phyloP scores from a whole-genome alignment of 2,888 invertebrate genomes.

The Harpalus rubripes region DNA sequence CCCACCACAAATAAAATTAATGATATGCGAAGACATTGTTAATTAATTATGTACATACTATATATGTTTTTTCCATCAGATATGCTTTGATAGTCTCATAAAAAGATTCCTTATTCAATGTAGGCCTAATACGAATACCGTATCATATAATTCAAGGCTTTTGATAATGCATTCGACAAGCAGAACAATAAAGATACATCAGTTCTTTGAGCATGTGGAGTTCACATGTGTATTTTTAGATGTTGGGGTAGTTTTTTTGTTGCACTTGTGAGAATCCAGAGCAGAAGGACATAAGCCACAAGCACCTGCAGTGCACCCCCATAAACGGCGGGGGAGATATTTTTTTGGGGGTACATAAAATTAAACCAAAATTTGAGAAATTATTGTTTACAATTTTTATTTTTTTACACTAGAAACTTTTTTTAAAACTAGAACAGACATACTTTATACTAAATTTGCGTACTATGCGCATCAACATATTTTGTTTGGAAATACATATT shows the following conservation, averaged over 20 bases:
- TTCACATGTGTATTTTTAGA: constrained; percentile 17
- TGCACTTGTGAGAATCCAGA: constrained; percentile 10
- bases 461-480: too few species aligned
- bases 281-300: constrained; percentile 17
- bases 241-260: constrained; percentile 11
- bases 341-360: background rate
- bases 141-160: background rate
- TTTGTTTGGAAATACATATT: too few species aligned
- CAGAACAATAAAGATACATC: background rate
- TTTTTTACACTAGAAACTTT: too few species aligned
- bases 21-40: constrained; percentile 14
- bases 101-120: background rate
- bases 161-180: background rate
- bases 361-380: background rate
- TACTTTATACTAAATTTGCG: too few species aligned
- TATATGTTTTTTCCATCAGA: constrained; percentile 20
- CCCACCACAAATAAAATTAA: constrained; percentile 4
- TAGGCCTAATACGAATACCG: background rate
- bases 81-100: background rate
- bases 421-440: too few species aligned
- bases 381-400: too few species aligned
- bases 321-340: background rate
- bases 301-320: constrained; percentile 28
- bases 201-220: background rate
- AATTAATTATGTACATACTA: constrained; percentile 12